Conservation (phyloP, 2,797 vertebrate genomes). For the Geotrypetes seraphini region DNA sequence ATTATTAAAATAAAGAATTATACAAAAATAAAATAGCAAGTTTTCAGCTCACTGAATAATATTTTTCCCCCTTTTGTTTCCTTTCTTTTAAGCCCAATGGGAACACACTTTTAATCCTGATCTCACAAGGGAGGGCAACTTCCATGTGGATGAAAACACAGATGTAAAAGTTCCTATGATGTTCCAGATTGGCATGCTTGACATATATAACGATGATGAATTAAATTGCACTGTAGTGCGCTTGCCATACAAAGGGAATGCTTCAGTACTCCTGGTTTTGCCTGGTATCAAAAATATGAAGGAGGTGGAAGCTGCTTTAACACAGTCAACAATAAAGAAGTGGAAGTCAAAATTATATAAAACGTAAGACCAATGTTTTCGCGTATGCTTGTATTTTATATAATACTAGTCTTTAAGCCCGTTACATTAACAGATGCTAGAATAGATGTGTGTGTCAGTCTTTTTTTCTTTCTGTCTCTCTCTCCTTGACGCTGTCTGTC, state of each 20-base stretch:
- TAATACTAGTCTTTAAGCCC: too few relatives aligned
- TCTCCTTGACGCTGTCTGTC: too few relatives aligned
- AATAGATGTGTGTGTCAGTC: too few relatives aligned
- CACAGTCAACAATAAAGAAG: constrained; percentile 38
- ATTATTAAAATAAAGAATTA: too few relatives aligned
- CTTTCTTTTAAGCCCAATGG: constrained; percentile 42
- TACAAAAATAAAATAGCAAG: too few relatives aligned
- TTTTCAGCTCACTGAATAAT: too few relatives aligned
- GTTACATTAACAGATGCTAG: too few relatives aligned
- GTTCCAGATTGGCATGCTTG: constrained; percentile 54
- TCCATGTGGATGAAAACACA: constrained; percentile 57
- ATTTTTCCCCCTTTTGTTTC: not conserved
- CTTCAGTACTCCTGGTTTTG: constrained; percentile 63
- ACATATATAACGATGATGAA: constrained; percentile 50
- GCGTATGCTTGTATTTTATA: too few relatives aligned
- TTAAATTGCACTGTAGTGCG: constrained; percentile 56
- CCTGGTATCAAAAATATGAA: constrained; percentile 67
- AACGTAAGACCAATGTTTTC: not conserved
- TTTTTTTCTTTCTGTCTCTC: too few relatives aligned
- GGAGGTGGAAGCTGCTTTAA: constrained; percentile 54
- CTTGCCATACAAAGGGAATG: constrained; percentile 60
- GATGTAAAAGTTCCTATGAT: constrained; percentile 77
- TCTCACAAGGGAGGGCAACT: constrained; percentile 31
- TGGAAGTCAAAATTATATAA: constrained; percentile 38
- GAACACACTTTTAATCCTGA: constrained; percentile 34